Percentiles rank a stretch among this genome's conserved stretches.
Evolutionary conservation across 2,888 invertebrate genomes (phyloP).

Genomic region (Eilema griseolum): DNA sequence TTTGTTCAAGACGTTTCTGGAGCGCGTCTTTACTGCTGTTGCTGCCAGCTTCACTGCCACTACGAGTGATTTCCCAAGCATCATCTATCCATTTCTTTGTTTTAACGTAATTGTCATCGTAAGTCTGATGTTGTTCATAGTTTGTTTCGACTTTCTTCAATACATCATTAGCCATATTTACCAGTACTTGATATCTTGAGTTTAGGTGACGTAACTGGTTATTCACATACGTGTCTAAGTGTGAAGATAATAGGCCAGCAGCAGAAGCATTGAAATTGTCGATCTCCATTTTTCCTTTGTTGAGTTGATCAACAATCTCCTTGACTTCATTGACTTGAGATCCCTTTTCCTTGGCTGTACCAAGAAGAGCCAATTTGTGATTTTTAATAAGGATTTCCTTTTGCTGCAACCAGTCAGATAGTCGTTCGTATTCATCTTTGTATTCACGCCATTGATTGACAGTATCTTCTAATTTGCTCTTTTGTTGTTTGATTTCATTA

Average conservation of each 20-base stretch:
- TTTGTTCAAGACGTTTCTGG: slow-evolving; percentile 92
- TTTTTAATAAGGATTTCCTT: slow-evolving; percentile 96
- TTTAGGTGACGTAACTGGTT: slow-evolving; percentile 95
- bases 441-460: slow-evolving; percentile 95
- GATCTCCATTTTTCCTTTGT: slow-evolving; percentile 93
- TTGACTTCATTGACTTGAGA: slow-evolving; percentile 94
- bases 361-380: slow-evolving; percentile 93
- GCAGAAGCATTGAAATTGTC: slow-evolving; percentile 94
- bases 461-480: slow-evolving; percentile 93
- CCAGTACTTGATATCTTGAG: slow-evolving; percentile 95
- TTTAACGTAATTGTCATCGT: slow-evolving; percentile 91
- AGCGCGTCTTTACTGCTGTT: slow-evolving; percentile 93
- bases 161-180: slow-evolving; percentile 96
- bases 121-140: slow-evolving; percentile 93
- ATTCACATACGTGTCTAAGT: slow-evolving; percentile 94
- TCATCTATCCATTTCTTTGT: slow-evolving; percentile 95
- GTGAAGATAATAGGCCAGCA: slow-evolving; percentile 92
- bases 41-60: slow-evolving; percentile 92
- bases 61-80: slow-evolving; percentile 93
- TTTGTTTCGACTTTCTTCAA: slow-evolving; percentile 96
- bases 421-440: slow-evolving; percentile 96
- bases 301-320: slow-evolving; percentile 91
- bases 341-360: slow-evolving; percentile 93
- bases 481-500: slow-evolving; percentile 94
- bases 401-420: slow-evolving; percentile 97